Conservation (phyloP, 92 coral and sea anemone species). For the Epizoanthus ramosus region DNA sequence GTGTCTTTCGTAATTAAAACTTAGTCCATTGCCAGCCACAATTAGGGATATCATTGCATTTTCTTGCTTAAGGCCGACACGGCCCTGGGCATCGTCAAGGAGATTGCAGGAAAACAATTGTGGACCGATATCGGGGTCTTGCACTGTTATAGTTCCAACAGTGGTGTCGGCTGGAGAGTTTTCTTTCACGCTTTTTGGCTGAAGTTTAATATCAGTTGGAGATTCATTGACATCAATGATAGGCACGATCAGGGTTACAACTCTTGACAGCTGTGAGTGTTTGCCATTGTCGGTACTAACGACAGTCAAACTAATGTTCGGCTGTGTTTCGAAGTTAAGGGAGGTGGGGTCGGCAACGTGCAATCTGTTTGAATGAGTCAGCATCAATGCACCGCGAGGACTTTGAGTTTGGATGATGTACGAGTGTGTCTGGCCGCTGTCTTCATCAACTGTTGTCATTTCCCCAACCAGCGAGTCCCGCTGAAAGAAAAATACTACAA, state of each 20-base stretch:
- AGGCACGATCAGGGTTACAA: conserved; percentile 60
- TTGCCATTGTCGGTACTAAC: conserved; percentile 67
- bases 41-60: conserved; percentile 37
- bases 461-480: conserved; percentile 57
- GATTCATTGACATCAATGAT: conserved; percentile 64
- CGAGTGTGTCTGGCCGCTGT: conserved; percentile 62
- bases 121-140: conserved; percentile 60
- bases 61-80: conserved; percentile 58
- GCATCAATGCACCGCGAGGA: conserved; percentile 55
- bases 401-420: conserved; percentile 65
- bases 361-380: conserved; percentile 49
- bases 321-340: conserved; percentile 61
- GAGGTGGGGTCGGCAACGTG: conserved; percentile 56
- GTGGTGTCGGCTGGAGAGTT: conserved; percentile 58
- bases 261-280: conserved; percentile 60
- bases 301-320: conserved; percentile 58
- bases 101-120: conserved; percentile 61
- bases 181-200: conserved; percentile 54
- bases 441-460: conserved; percentile 66
- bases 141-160: conserved; percentile 60
- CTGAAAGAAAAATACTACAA: conserved; percentile 16
- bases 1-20: conserved; percentile 64
- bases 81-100: conserved; percentile 62
- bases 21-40: conserved; percentile 64
- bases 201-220: conserved; percentile 58